phyloP scores from a whole-genome alignment of 2,113 vertebrate species.

The Cryptotis parvus region DNA sequence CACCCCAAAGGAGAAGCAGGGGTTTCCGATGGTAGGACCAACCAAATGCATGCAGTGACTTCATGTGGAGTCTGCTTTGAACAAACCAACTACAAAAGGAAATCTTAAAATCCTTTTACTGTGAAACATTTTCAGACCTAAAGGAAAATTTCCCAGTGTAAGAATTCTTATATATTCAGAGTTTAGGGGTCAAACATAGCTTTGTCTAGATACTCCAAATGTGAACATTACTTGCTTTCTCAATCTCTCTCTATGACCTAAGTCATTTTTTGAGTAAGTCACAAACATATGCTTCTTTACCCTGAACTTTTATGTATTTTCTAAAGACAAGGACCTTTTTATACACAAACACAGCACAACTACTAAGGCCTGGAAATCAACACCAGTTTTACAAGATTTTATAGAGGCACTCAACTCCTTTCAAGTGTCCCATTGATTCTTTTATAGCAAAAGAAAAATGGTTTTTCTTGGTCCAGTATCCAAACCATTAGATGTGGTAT shows the following conservation, averaged over 20 bases:
- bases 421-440: background rate
- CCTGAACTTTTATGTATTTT: background rate
- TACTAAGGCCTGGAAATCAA: background rate
- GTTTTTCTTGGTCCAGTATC: background rate
- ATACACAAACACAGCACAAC: background rate
- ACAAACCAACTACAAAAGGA: conserved; percentile 13
- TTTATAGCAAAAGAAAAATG: background rate
- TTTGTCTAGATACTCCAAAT: background rate
- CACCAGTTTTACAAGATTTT: background rate
- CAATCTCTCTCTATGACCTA: background rate
- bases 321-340: background rate
- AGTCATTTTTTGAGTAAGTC: background rate
- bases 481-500: background rate
- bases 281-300: background rate
- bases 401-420: background rate
- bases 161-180: background rate
- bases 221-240: background rate
- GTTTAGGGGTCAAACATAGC: too few species aligned
- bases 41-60: background rate
- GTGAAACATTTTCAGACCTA: conserved; percentile 44
- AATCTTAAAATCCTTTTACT: background rate
- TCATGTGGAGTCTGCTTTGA: conserved; percentile 5
- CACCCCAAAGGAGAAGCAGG: background rate
- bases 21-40: background rate
- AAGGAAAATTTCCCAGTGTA: background rate